Base-by-base conservation (phyloP, 2,888 invertebrate genomes). In the Drosophila affinis region DNA sequence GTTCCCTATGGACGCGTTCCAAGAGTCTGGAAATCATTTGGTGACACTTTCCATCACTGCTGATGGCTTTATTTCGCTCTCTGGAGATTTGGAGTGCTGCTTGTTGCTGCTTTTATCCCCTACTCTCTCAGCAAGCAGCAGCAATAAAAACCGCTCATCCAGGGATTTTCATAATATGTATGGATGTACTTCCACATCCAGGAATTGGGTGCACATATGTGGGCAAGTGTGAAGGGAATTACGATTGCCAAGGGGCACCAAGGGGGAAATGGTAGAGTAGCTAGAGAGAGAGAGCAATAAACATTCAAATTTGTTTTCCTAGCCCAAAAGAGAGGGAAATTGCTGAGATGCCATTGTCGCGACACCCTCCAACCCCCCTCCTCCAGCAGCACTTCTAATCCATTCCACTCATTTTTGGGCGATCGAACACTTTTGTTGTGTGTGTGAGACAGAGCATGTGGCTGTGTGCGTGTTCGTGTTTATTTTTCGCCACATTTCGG, bases 401-500 rank as follows among this genome's bases (percentile, higher is more conserved):
- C 48, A 34, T 73, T 58, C 47, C 51, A 39, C 14, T 12, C 27
- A 32, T 52, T 81, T 73, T 87, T 73, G 62, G 69, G 77, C 76
- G 79, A 81, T 87, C 87, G 82, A 79, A 77, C 56, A 77, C 65
- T 68, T 70, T 46, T 52, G 59, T 71, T 21, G 21, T 21, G 21
- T 21, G 60, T 61, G 62, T 47, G 39, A 49, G 49, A 56, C 47
- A 61, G 77, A 46, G 62, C 29, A 57, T 58, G 57, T 59, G 62
- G 52, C 54, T 61, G 58, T 32, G 54, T 65, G 76, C 59, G 72
- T 65, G 72, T 60, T 71, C 24, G 24, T 72, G 63, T 77, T 62
- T 68, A 69, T 68, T 87, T 87, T 82, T 82, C 74, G 88, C 86
- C 86, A 82, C 75, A 75, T 73, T 73, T 75, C 75, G 75, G 73